Percentiles rank a stretch among this genome's conserved stretches.
Evolutionary conservation across 2,888 invertebrate species (phyloP).

Genomic region (Euplagia quadripunctaria): DNA sequence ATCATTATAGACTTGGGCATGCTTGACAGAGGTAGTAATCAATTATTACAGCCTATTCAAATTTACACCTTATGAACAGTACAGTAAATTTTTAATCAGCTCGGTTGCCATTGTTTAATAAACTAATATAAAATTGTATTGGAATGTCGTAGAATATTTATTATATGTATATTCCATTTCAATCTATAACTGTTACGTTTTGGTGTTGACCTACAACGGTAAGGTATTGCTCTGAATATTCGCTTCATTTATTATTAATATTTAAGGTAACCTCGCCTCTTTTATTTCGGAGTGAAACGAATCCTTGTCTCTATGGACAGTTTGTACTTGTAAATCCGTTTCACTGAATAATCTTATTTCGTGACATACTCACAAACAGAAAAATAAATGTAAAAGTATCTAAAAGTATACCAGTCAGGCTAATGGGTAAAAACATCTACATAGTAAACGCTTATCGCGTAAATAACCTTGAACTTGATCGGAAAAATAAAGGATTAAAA

Average conservation of each 20-base stretch:
- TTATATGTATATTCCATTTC: constrained; percentile 6
- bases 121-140: constrained; percentile 25
- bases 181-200: neutral
- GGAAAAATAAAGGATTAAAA: too few relatives aligned
- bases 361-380: neutral
- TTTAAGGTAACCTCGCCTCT: neutral
- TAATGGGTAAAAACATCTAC: too few relatives aligned
- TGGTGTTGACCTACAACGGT: neutral
- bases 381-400: too few relatives aligned
- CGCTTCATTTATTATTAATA: neutral
- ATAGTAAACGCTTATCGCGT: too few relatives aligned
- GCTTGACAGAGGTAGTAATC: too few relatives aligned
- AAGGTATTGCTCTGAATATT: neutral
- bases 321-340: neutral
- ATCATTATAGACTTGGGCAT: too few relatives aligned
- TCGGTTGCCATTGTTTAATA: constrained; percentile 19
- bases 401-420: too few relatives aligned
- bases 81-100: constrained; percentile 11
- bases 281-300: neutral
- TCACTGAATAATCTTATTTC: neutral
- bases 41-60: neutral
- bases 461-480: too few relatives aligned
- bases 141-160: constrained; percentile 18
- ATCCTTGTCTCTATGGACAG: neutral
- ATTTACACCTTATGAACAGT: neutral